Percentiles rank a stretch among this genome's conserved stretches.
These are phyloP conservation scores for Beroe ovata DNA, from an alignment of 37 sponge, comb jelly and placozoan genomes.

Conservation along the genomic window DNA sequence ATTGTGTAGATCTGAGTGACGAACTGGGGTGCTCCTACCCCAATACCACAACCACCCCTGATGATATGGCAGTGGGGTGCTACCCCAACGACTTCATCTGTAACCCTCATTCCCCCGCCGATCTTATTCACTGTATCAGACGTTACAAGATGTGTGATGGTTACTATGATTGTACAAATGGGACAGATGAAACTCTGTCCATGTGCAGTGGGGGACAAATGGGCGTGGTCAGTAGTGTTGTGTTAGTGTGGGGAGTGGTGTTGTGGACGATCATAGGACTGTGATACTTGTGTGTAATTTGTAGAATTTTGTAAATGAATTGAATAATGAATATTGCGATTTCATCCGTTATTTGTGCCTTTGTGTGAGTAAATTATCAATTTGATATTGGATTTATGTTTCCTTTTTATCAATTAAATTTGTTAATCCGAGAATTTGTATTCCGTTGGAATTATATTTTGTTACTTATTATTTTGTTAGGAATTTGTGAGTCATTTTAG, in stretches of 20 bases:
- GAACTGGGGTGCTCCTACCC: background rate
- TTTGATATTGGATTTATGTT: no score
- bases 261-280: no score
- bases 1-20: background rate
- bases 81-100: background rate
- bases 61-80: background rate
- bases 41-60: background rate
- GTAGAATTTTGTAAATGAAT: no score
- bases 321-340: no score
- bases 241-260: background rate
- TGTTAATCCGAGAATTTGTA: no score
- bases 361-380: no score
- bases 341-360: no score
- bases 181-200: background rate
- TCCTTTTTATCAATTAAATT: no score
- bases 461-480: no score
- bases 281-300: no score
- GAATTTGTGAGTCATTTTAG: no score
- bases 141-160: background rate
- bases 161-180: background rate
- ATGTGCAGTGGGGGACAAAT: background rate
- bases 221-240: background rate
- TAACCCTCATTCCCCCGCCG: background rate
- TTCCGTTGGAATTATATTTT: no score
- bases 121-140: background rate